Conservation (phyloP, 2,888 invertebrate species). For the Margaritifera margaritifera region DNA sequence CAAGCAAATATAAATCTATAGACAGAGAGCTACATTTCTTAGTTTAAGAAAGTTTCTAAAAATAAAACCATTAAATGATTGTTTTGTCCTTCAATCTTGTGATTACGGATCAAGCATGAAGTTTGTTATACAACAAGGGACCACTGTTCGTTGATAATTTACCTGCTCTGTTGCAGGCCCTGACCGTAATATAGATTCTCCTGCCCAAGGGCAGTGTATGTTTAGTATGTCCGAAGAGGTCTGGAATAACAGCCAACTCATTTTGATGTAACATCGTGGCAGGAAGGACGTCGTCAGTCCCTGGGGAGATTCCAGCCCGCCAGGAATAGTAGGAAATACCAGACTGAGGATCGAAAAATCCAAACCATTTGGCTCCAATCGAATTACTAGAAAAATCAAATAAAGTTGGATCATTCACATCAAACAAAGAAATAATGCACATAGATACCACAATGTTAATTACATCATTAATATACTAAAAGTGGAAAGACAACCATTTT, state of each 20-base stretch:
- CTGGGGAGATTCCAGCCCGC: conserved; percentile 38
- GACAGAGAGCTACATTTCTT: too few relatives aligned
- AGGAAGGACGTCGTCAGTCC: conserved; percentile 29
- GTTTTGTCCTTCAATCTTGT: background rate
- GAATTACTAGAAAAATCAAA: conserved; percentile 9
- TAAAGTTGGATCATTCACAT: too few relatives aligned
- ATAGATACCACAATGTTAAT: background rate
- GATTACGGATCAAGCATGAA: background rate
- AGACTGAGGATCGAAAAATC: conserved; percentile 30
- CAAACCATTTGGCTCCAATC: conserved; percentile 26
- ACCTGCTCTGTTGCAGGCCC: conserved; percentile 49
- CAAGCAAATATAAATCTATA: too few relatives aligned
- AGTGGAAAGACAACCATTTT: too few relatives aligned
- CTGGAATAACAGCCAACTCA: conserved; percentile 15
- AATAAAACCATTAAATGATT: background rate
- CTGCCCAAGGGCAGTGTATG: conserved; percentile 16
- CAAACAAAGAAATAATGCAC: background rate
- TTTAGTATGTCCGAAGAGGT: conserved; percentile 6
- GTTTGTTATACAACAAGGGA: background rate
- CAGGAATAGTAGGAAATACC: conserved; percentile 21
- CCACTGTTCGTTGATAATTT: background rate
- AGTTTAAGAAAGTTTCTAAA: too few relatives aligned
- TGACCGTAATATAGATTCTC: conserved; percentile 35
- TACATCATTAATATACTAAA: background rate
- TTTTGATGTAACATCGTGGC: conserved; percentile 19